Conservation (phyloP, 2,113 vertebrate genomes). For the Globicephala melas region DNA sequence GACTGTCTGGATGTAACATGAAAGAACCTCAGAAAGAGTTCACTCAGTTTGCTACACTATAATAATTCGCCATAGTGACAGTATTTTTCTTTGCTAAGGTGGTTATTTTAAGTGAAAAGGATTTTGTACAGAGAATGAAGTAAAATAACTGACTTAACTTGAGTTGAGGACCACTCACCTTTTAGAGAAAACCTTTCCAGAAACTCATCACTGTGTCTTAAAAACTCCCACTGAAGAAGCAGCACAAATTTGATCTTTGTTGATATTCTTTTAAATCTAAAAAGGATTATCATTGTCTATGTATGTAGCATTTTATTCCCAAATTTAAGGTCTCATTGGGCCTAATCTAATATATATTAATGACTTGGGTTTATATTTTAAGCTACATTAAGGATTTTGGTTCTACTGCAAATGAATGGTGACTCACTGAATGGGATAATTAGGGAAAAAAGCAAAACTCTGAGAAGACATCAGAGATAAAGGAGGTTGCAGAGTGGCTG, state of each 20-base stretch:
- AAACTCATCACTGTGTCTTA: slow-evolving; percentile 14
- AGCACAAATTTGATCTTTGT: neutral
- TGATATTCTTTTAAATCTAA: neutral
- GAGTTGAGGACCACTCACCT: neutral
- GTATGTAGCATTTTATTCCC: neutral
- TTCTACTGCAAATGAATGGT: neutral
- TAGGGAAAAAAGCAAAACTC: neutral
- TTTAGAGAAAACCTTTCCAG: neutral
- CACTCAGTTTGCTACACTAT: neutral
- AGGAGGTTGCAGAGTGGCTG: neutral
- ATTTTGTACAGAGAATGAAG: neutral
- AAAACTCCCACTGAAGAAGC: neutral
- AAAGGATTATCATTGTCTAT: neutral
- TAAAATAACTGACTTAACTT: slow-evolving; percentile 38
- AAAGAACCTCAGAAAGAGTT: neutral
- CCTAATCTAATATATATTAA: neutral
- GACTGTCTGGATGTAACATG: neutral
- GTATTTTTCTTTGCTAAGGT: slow-evolving; percentile 11
- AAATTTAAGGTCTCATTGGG: neutral
- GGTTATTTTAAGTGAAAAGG: neutral
- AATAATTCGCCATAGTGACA: neutral
- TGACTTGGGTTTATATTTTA: neutral
- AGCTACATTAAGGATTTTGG: neutral
- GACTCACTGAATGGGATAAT: neutral
- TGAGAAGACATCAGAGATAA: neutral